phyloP scores from a whole-genome alignment of 2,113 vertebrate species.

The Dasyurus viverrinus region DNA sequence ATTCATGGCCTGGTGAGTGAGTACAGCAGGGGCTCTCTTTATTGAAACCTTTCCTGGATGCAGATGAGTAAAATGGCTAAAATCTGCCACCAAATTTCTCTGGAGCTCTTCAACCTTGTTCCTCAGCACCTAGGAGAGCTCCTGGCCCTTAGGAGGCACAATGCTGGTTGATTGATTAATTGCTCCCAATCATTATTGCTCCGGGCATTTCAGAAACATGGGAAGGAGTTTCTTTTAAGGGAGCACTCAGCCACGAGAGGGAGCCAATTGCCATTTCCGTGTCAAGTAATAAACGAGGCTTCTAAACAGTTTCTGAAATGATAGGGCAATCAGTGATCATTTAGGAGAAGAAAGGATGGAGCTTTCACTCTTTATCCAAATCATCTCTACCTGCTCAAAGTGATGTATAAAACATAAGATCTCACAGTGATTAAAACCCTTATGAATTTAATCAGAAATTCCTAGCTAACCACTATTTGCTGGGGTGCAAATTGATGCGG shows the following conservation, averaged over 20 bases:
- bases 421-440: slow-evolving; percentile 64
- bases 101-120: background rate
- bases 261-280: background rate
- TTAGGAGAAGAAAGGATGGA: slow-evolving; percentile 64
- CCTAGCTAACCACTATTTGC: slow-evolving; percentile 56
- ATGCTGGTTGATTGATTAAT: background rate
- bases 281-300: slow-evolving; percentile 35
- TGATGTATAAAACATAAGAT: slow-evolving; percentile 59
- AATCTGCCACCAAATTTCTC: background rate
- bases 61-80: too few species aligned
- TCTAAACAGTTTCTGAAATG: slow-evolving; percentile 33
- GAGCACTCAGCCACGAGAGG: slow-evolving; percentile 57
- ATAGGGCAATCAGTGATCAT: slow-evolving; percentile 63
- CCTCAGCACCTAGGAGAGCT: background rate
- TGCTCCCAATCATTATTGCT: background rate
- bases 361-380: slow-evolving; percentile 60
- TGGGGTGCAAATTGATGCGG: slow-evolving; percentile 61
- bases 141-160: background rate
- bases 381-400: slow-evolving; percentile 62
- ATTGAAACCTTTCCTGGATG: rapidly evolving
- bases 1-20: background rate
- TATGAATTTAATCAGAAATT: slow-evolving; percentile 66
- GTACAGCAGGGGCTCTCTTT: rapidly evolving
- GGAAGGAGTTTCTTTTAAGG: rapidly evolving
- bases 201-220: background rate